Percentiles rank a stretch among this genome's conserved stretches.
phyloP scores from a whole-genome alignment of 1,140 invertebrate genomes.

The Laodelphax striatellus region DNA sequence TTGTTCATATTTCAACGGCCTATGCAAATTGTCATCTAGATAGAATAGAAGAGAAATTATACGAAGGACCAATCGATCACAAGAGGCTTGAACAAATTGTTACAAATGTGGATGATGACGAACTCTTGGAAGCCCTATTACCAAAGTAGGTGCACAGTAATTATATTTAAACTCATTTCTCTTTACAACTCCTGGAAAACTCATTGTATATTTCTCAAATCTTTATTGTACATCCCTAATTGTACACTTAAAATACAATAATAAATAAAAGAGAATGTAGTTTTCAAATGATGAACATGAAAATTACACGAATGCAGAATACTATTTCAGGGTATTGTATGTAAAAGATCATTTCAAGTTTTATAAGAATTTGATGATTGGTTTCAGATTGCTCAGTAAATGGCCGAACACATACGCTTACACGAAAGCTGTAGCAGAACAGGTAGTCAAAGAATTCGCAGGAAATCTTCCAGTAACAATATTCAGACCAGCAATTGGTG shows the following conservation, averaged over 20 bases:
- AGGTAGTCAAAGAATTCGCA: constrained; percentile 49
- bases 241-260: no score
- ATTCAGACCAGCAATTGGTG: constrained; percentile 60
- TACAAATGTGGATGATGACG: constrained; percentile 39
- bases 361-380: neutral
- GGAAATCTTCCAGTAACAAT: constrained; percentile 58
- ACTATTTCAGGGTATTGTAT: no score
- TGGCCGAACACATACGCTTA: constrained; percentile 79
- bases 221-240: no score
- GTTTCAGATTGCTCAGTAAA: constrained; percentile 38
- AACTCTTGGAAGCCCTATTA: constrained; percentile 36
- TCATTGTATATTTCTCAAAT: no score
- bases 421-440: constrained; percentile 73
- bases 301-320: no score
- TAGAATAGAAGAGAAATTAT: constrained; percentile 50
- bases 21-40: constrained; percentile 50
- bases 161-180: no score
- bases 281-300: no score
- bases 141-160: constrained; percentile 35
- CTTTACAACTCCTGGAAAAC: no score
- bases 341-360: no score
- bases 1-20: constrained; percentile 58
- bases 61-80: constrained; percentile 49
- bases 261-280: no score
- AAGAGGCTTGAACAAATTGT: constrained; percentile 42